Evolutionary conservation across 2,888 invertebrate species (phyloP), one percentile per base, ranked within the genome.

Genomic region (Atherix ibis): DNA sequence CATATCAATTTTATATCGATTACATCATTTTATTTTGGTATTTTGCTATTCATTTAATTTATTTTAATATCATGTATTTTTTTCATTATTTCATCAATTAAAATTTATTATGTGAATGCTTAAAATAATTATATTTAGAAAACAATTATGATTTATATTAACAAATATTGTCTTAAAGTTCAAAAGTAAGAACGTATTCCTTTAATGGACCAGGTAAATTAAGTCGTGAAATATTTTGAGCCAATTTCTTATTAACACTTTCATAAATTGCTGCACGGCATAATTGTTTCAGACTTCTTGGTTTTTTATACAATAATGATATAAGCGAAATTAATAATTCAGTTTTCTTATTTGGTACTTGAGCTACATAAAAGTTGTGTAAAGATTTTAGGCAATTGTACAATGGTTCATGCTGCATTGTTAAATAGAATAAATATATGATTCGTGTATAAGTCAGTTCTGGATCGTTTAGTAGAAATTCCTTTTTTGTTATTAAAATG

Each of bases 231-330:
- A 76, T 67, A 49, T 67, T 66, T 41, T 69, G 64, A n/a, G 74
- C 76, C 34, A 79, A 64, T 47, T 70, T 67, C 30, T 73, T 63
- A 40, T 68, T 65, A 41, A 81, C 54, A 32, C 75, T 67, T 46
- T 71, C 70, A 52, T 78, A 77, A 40, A 82, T 77, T 43, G 68
- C 65, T 32, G 77, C 71, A 14, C 81, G 66, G 27, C 76, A 67
- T 39, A 78, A 70, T 56, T 80, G 78, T 51, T 78, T 77, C n/a
- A 82, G 63, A 40, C 69, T 71, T 27, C 79, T 63, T 8, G 81
- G 80, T 40, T 67, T 64, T 24, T 72, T 71, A 46, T 73, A 71
- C 43, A 80, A 57, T 33, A 70, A 66, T 44, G 73, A 68, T 43
- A 79, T 67, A 19, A 76, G 58, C 39, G 65, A 63, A 40, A 72